Conservation (phyloP, 2,888 invertebrate genomes). For the Andrena haemorrhoa region DNA sequence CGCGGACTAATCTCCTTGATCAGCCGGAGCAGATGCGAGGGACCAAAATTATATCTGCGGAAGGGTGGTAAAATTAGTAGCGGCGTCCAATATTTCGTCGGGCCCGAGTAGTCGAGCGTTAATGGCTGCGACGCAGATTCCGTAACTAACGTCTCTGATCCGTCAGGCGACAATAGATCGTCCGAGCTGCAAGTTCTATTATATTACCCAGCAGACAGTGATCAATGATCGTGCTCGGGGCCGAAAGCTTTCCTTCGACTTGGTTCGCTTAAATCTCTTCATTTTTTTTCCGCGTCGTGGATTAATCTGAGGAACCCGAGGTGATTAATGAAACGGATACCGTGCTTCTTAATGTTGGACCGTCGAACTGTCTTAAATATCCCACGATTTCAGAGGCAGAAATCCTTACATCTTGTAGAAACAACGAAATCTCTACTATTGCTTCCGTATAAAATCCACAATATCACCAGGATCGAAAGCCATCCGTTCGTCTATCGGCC, state of each 20-base stretch:
- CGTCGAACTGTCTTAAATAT: neutral
- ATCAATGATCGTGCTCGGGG: conserved; percentile 34
- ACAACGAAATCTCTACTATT: no score
- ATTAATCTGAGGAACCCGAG: conserved; percentile 9
- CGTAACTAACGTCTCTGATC: conserved; percentile 28
- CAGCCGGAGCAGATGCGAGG: conserved; percentile 25
- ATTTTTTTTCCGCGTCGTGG: conserved; percentile 11
- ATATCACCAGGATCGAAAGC: neutral
- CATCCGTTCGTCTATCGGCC: neutral
- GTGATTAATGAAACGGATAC: conserved; percentile 31
- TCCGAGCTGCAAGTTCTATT: conserved; percentile 37
- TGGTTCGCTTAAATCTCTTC: conserved; percentile 1
- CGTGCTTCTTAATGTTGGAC: neutral
- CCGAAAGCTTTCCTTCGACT: conserved; percentile 25
- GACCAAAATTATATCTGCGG: conserved; percentile 32
- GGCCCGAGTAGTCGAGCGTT: neutral
- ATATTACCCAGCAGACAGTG: conserved; percentile 31
- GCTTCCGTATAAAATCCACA: neutral
- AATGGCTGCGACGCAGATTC: conserved; percentile 18
- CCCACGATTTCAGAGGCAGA: neutral
- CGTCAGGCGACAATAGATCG: conserved; percentile 37
- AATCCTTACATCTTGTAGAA: neutral
- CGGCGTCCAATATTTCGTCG: conserved; percentile 20
- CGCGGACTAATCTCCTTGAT: conserved; percentile 42
- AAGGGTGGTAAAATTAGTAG: conserved; percentile 35